A percentile compares a stretch with the other conserved stretches of the same genome.
Evolutionary conservation across 2,113 vertebrate genomes (phyloP).

Genomic region (Romanogobio albipinnatus): DNA sequence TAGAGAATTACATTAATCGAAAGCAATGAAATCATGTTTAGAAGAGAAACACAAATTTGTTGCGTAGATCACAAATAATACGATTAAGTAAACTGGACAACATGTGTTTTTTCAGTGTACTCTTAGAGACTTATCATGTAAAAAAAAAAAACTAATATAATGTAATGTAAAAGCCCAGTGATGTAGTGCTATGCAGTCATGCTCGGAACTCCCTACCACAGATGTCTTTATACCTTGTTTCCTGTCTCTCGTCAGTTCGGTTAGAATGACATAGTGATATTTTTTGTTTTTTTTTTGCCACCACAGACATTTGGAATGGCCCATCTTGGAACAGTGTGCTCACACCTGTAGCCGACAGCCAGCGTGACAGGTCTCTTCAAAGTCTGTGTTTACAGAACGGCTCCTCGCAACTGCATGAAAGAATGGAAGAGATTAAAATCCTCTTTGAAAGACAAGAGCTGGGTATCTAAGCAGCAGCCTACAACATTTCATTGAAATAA

Average conservation of each 20-base stretch:
- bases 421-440: not conserved
- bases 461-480: slow-evolving; percentile 23
- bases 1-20: no score
- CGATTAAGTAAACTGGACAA: no score
- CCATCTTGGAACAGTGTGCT: slow-evolving; percentile 12
- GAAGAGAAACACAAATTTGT: no score
- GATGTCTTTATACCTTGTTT: slow-evolving; percentile 22
- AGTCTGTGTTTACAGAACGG: slow-evolving; percentile 36
- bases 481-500: slow-evolving; percentile 19
- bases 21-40: no score
- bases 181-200: not conserved
- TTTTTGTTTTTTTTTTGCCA: not conserved
- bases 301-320: slow-evolving; percentile 4
- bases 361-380: slow-evolving; percentile 26
- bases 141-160: not conserved
- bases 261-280: slow-evolving; percentile 13
- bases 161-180: not conserved
- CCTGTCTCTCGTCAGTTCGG: not conserved
- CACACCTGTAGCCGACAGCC: slow-evolving; percentile 34
- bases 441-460: slow-evolving; percentile 15
- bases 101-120: no score
- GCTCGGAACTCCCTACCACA: not conserved
- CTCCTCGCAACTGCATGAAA: not conserved
- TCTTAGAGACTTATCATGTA: not conserved
- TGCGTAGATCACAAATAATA: no score